Evolutionary conservation across 2,797 vertebrate species (phyloP).

Genomic region (Semaprochilodus insignis): DNA sequence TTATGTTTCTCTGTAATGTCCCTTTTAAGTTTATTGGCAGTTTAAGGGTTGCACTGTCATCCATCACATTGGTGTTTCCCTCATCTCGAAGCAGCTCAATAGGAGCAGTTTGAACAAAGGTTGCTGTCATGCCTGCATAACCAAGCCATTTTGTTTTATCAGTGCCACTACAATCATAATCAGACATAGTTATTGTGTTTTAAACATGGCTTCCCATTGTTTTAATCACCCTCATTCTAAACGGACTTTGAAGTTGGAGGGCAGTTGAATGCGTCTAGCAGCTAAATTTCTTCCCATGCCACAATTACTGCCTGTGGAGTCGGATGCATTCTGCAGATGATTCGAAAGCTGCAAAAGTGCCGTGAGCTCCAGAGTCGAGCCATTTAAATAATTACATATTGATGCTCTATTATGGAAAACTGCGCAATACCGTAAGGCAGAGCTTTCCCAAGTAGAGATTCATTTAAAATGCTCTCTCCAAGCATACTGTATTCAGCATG

Average conservation of each 20-base stretch:
- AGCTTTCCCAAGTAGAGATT: constrained; percentile 1
- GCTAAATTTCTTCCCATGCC: constrained; percentile 4
- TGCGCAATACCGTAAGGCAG: constrained; percentile 2
- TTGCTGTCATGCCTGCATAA: constrained; percentile 16
- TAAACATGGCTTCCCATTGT: background rate
- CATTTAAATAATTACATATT: constrained; percentile 44
- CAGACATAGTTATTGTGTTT: background rate
- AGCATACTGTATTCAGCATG: background rate
- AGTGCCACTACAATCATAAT: constrained; percentile 18
- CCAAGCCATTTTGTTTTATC: background rate
- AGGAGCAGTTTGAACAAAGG: constrained; percentile 44
- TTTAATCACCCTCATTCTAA: constrained; percentile 16
- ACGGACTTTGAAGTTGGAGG: constrained; percentile 28
- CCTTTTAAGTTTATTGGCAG: constrained; percentile 28
- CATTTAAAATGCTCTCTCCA: background rate
- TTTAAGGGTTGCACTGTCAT: constrained; percentile 12
- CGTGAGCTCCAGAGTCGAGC: constrained; percentile 23
- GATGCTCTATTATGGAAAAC: constrained; percentile 30
- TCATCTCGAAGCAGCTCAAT: background rate
- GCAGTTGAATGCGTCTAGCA: constrained; percentile 29
- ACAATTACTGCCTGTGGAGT: constrained; percentile 27
- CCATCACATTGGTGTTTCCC: constrained; percentile 5
- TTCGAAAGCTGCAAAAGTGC: background rate
- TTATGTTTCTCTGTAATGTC: constrained; percentile 17
- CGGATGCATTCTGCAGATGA: constrained; percentile 23